phyloP scores from a whole-genome alignment of 2,113 vertebrate species.

The Poeciliopsis occidentalis region DNA sequence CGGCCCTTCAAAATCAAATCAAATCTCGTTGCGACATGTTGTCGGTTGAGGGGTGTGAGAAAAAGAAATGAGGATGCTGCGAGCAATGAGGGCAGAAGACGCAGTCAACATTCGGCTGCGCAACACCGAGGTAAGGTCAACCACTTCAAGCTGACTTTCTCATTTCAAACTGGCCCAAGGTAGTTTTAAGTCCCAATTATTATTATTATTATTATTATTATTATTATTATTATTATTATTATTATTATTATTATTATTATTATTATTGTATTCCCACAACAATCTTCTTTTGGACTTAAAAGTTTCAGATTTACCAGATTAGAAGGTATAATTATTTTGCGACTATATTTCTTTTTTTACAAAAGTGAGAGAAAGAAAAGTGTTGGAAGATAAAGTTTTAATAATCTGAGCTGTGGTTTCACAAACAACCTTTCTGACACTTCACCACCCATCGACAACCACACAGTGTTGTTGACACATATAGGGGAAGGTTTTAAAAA shows the following conservation, averaged over 20 bases:
- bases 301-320: background rate
- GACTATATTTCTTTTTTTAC: background rate
- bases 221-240: too few relatives aligned
- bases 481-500: background rate
- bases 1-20: conserved; percentile 52
- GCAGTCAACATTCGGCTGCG: conserved; percentile 15
- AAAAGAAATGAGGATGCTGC: conserved; percentile 57
- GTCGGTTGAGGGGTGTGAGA: conserved; percentile 59
- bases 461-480: background rate
- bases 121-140: conserved; percentile 61
- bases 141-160: background rate
- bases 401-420: background rate
- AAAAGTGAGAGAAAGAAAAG: too few relatives aligned
- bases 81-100: conserved; percentile 21
- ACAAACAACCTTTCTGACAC: background rate
- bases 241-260: too few relatives aligned
- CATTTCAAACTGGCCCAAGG: background rate
- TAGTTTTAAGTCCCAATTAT: background rate
- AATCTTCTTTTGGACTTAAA: background rate
- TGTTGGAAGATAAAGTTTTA: background rate
- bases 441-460: background rate
- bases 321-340: too few relatives aligned
- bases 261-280: background rate
- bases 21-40: conserved; percentile 56
- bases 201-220: too few relatives aligned